Conservation (phyloP, 2,113 vertebrate species). For the Rhinichthys klamathensis region DNA sequence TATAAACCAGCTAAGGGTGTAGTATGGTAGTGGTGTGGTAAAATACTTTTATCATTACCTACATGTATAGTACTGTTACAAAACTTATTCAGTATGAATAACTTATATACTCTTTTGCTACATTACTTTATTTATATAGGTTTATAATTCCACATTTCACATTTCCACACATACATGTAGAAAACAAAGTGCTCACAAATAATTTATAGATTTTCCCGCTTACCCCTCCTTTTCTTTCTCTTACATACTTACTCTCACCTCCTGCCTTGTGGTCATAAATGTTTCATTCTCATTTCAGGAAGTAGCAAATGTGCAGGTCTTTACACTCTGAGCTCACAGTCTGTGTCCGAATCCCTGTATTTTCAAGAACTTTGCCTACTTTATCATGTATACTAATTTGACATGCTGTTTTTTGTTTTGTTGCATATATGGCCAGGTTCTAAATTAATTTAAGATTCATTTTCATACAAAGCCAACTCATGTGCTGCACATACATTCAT, state of each 20-base stretch:
- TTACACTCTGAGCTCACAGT: constrained; percentile 2
- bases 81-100: not conserved
- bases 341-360: not conserved
- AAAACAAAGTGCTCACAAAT: constrained; percentile 36
- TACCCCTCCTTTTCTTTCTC: constrained; percentile 17
- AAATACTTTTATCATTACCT: not conserved
- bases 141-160: constrained; percentile 1
- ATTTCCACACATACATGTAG: not conserved
- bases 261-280: constrained; percentile 43
- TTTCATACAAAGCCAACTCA: not conserved
- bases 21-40: not conserved
- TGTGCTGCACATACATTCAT: not conserved
- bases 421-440: not conserved
- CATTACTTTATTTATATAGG: constrained; percentile 19
- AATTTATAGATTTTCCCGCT: constrained; percentile 29
- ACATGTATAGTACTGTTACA: too few relatives aligned
- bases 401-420: not conserved
- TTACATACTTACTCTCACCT: constrained; percentile 32
- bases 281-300: constrained; percentile 41
- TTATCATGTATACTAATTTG: not conserved
- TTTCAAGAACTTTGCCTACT: not conserved
- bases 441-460: not conserved
- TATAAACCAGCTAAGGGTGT: too few relatives aligned
- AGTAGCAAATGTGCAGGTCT: constrained; percentile 15
- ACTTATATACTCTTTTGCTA: constrained; percentile 22